These are phyloP conservation scores for Cynaeus angustus DNA, from an alignment of 2,888 invertebrate genomes.

Conservation along the genomic window DNA sequence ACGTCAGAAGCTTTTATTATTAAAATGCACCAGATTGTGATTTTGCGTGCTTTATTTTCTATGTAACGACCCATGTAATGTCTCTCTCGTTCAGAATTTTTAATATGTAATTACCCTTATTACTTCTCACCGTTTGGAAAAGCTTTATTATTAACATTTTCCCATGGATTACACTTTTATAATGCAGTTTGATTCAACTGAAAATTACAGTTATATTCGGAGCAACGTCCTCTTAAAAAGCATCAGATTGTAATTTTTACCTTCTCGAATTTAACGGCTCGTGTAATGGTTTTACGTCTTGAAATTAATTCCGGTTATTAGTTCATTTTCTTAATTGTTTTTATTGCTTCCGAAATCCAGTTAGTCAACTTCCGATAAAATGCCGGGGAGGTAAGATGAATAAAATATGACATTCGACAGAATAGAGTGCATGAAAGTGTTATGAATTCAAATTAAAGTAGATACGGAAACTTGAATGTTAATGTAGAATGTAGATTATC, in stretches of 20 bases:
- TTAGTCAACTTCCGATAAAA: background rate
- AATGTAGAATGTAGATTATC: constrained; percentile 8
- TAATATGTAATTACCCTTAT: constrained; percentile 14
- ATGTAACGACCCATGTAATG: constrained; percentile 25
- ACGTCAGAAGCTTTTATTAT: constrained; percentile 12
- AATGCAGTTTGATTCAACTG: background rate
- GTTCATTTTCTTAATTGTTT: constrained; percentile 21
- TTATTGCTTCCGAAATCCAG: background rate
- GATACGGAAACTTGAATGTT: constrained; percentile 16
- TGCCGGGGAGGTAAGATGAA: constrained; percentile 3
- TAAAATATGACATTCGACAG: constrained; percentile 19
- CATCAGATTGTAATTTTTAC: constrained; percentile 16
- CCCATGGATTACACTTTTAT: too few species aligned
- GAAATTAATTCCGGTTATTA: constrained; percentile 14
- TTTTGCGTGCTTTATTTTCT: constrained; percentile 11
- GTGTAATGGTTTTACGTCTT: background rate
- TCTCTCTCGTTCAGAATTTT: constrained; percentile 1
- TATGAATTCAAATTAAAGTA: constrained; percentile 17
- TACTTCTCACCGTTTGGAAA: background rate
- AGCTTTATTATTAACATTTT: too few species aligned
- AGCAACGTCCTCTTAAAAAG: background rate
- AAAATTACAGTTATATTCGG: background rate
- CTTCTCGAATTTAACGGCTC: constrained; percentile 13
- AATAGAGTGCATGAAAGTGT: constrained; percentile 13
- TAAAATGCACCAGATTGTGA: constrained; percentile 24